Evolutionary conservation across 37 sponge, comb jelly and placozoan genomes (phyloP).

Genomic region (Theonella swinhoei): DNA sequence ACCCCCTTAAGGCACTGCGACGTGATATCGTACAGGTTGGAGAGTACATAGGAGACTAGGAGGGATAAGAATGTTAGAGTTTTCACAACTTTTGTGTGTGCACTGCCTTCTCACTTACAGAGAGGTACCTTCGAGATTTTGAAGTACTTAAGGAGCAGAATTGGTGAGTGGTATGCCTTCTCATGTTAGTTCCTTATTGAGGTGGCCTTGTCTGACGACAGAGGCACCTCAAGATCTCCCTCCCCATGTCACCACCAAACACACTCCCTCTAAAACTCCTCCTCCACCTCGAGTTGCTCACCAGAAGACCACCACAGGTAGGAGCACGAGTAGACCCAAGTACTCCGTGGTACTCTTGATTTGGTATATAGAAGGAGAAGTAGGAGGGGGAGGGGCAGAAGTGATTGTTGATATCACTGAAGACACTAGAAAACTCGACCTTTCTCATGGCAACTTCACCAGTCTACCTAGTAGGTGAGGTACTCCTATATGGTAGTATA

Average conservation of each 20-base stretch:
- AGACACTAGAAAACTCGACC: slow-evolving; percentile 32
- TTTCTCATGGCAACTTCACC: slow-evolving; percentile 32
- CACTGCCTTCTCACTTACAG: slow-evolving; percentile 5
- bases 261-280: slow-evolving; percentile 13
- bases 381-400: neutral
- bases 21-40: slow-evolving; percentile 72
- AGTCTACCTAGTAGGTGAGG: neutral
- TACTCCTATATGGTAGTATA: too few species aligned
- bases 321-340: too few species aligned
- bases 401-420: neutral
- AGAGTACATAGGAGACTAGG: neutral
- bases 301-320: neutral
- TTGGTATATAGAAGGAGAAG: neutral
- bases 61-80: too few species aligned
- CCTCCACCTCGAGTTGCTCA: neutral
- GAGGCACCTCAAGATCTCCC: slow-evolving; percentile 12
- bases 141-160: slow-evolving; percentile 71
- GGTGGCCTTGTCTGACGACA: too few species aligned
- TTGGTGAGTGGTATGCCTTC: slow-evolving; percentile 29
- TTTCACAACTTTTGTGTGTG: neutral
- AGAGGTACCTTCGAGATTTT: slow-evolving; percentile 78
- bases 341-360: too few species aligned
- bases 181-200: too few species aligned
- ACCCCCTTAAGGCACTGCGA: slow-evolving; percentile 69
- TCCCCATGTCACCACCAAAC: slow-evolving; percentile 18